A percentile compares a stretch with the other conserved stretches of the same genome.
phyloP scores from a whole-genome alignment of 2,113 vertebrate genomes.

The Mesembrinibis cayennensis region DNA sequence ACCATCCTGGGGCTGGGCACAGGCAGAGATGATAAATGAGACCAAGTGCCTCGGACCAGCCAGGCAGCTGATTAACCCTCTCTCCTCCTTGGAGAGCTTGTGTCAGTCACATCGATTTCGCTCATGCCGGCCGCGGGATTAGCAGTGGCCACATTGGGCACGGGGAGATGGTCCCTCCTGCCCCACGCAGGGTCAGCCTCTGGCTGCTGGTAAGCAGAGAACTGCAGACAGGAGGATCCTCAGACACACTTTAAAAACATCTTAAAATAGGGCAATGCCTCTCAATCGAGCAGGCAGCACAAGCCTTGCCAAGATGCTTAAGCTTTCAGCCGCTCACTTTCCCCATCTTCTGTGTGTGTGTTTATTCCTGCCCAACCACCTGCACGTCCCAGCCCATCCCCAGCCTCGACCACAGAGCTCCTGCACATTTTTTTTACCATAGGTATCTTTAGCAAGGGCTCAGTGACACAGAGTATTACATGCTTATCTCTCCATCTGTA shows the following conservation, averaged over 20 bases:
- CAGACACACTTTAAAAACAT: background rate
- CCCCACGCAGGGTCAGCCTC: background rate
- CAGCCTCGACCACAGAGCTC: background rate
- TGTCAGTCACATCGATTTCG: fast-evolving
- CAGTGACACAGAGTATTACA: background rate
- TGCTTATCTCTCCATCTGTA: background rate
- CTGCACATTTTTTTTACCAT: background rate
- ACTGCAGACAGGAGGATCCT: background rate
- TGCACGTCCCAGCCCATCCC: background rate
- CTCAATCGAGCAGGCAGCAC: background rate
- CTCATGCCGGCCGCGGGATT: fast-evolving
- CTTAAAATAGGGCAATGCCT: background rate
- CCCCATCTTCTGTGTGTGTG: background rate
- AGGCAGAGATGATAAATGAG: background rate
- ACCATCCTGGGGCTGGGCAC: background rate
- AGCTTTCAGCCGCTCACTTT: background rate
- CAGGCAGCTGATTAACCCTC: background rate
- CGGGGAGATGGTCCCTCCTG: background rate
- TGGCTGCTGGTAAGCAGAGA: background rate
- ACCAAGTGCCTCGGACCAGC: background rate
- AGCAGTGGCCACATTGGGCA: fast-evolving
- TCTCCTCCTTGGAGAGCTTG: background rate
- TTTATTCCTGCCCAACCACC: background rate
- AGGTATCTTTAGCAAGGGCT: background rate
- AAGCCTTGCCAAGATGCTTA: background rate